phyloP scores from a whole-genome alignment of 2,888 invertebrate genomes.

The Acanthosepion lycidas region DNA sequence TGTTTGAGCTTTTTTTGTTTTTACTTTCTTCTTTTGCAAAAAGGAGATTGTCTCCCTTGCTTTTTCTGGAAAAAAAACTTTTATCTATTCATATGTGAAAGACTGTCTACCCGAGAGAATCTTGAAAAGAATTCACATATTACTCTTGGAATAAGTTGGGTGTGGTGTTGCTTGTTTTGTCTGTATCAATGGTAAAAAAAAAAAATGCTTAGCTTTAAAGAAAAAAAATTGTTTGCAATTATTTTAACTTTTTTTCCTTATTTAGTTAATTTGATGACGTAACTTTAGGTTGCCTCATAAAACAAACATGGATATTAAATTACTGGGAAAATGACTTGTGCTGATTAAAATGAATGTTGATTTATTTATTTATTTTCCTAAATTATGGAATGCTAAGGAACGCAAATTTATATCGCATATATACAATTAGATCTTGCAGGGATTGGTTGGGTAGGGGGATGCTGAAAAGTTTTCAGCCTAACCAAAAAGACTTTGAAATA shows the following conservation, averaged over 20 bases:
- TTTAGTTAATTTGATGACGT: conserved; percentile 20
- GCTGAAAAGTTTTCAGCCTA: no score
- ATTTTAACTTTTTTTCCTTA: background rate
- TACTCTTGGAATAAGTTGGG: background rate
- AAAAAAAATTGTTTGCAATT: conserved; percentile 1
- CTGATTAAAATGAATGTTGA: background rate
- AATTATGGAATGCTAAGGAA: conserved; percentile 17
- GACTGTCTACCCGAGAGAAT: background rate
- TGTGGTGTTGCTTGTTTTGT: background rate
- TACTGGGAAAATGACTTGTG: background rate
- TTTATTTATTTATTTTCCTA: background rate
- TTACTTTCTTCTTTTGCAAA: background rate
- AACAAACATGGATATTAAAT: conserved; percentile 12
- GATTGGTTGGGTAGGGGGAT: no score
- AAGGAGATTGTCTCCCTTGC: background rate
- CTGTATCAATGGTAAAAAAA: background rate
- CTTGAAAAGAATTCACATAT: background rate
- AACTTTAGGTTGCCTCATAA: background rate
- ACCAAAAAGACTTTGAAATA: no score
- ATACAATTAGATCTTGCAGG: background rate
- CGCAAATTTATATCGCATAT: background rate
- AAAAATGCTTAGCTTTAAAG: background rate
- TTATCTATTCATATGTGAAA: background rate
- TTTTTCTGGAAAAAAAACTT: background rate
- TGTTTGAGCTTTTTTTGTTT: background rate